Evolutionary conservation across 2,797 vertebrate genomes (phyloP).

Genomic region (Leucoraja ocellata): DNA sequence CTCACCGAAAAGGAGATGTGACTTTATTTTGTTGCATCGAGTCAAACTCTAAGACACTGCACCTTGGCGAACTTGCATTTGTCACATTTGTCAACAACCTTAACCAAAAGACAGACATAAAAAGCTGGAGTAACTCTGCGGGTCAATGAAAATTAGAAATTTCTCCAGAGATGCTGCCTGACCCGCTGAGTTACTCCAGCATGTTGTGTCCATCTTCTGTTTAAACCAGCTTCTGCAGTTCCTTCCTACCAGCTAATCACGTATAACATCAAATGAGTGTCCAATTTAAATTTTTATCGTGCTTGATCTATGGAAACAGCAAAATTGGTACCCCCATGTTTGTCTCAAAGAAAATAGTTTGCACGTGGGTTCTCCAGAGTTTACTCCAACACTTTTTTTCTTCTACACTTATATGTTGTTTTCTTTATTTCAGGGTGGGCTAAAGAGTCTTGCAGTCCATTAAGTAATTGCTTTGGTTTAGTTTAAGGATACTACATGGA

Average conservation of each 20-base stretch:
- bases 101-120: too few species aligned
- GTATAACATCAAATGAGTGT: background rate
- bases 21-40: too few species aligned
- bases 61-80: background rate
- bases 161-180: too few species aligned
- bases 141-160: too few species aligned
- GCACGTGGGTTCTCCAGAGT: background rate
- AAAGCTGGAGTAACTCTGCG: too few species aligned
- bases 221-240: too few species aligned
- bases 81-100: background rate
- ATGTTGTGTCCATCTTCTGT: too few species aligned
- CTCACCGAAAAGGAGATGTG: background rate
- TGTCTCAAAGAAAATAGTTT: background rate
- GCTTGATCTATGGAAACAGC: too few species aligned
- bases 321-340: background rate
- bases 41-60: background rate
- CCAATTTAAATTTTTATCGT: too few species aligned
- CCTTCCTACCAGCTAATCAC: background rate
- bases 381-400: too few species aligned
- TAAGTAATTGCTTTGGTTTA: background rate
- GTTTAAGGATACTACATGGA: too few species aligned
- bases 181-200: too few species aligned
- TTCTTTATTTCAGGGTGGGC: background rate
- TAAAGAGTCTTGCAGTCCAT: background rate
- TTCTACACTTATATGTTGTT: background rate